Evolutionary conservation across 2,113 vertebrate genomes (phyloP).

Genomic region (Uropsilus gracilis): DNA sequence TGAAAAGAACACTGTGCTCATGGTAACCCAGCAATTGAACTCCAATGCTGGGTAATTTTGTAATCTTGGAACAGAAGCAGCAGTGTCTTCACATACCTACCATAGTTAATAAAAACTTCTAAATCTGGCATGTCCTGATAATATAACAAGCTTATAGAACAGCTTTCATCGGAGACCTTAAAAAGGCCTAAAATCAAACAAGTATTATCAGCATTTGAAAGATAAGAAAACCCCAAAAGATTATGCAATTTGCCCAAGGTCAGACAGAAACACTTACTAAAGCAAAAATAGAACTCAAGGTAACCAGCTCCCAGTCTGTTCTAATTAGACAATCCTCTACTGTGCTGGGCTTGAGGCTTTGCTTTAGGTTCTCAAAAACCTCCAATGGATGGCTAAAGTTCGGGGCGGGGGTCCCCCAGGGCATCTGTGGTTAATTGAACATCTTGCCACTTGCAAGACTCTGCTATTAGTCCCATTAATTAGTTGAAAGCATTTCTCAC

Average conservation of each 20-base stretch:
- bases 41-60: background rate
- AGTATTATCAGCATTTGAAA: conserved; percentile 69
- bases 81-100: background rate
- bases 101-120: conserved; percentile 73
- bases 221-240: conserved; percentile 68
- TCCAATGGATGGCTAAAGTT: conserved; percentile 24
- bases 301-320: conserved; percentile 57
- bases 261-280: conserved; percentile 62
- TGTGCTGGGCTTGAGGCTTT: background rate
- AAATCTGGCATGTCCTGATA: conserved; percentile 76
- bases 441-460: conserved; percentile 66
- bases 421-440: conserved; percentile 71
- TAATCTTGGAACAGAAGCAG: background rate
- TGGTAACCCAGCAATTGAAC: conserved; percentile 64
- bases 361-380: conserved; percentile 54
- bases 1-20: conserved; percentile 52
- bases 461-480: conserved; percentile 75
- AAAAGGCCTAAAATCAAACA: conserved; percentile 61
- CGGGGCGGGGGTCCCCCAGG: conserved; percentile 43
- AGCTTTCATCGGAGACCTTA: conserved; percentile 69
- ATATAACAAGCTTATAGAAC: conserved; percentile 61
- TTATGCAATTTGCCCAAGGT: conserved; percentile 69
- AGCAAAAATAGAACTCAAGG: conserved; percentile 67
- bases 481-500: conserved; percentile 72
- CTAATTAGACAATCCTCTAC: conserved; percentile 65